Evolutionary conservation across 2,888 invertebrate genomes (phyloP).

Genomic region (Apotomis betuletana): DNA sequence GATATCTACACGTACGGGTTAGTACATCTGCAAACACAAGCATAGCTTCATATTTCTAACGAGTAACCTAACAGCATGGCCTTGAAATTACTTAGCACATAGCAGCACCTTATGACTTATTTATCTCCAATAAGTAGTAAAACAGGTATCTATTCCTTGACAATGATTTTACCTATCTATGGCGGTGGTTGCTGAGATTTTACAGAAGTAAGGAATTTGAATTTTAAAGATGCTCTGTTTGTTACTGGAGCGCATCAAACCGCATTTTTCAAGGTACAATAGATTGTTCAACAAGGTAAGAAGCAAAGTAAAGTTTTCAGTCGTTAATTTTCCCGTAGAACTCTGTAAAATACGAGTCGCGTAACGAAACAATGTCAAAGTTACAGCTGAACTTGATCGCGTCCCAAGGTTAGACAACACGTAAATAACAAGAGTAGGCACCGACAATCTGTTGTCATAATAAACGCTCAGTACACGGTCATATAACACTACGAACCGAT

Average conservation of each 20-base stretch:
- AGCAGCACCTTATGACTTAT: too few species aligned
- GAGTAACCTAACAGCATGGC: too few species aligned
- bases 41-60: too few species aligned
- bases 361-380: conserved; percentile 63
- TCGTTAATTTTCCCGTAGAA: conserved; percentile 20
- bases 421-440: conserved; percentile 54
- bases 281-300: conserved; percentile 11
- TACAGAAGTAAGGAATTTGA: neutral
- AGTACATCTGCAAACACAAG: neutral
- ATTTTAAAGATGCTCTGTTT: too few species aligned
- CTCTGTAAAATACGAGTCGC: conserved; percentile 44
- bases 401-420: conserved; percentile 65
- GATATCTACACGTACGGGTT: too few species aligned
- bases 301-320: conserved; percentile 24
- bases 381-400: conserved; percentile 63
- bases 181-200: neutral
- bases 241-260: neutral
- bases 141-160: neutral
- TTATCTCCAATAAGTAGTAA: neutral
- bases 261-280: neutral
- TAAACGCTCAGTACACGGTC: conserved; percentile 50
- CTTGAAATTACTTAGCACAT: too few species aligned
- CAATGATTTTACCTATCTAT: neutral
- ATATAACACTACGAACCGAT: conserved; percentile 48
- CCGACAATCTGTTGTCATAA: conserved; percentile 47